Evolutionary conservation across 2,888 invertebrate genomes (phyloP).

Genomic region (Machimus rusticus): DNA sequence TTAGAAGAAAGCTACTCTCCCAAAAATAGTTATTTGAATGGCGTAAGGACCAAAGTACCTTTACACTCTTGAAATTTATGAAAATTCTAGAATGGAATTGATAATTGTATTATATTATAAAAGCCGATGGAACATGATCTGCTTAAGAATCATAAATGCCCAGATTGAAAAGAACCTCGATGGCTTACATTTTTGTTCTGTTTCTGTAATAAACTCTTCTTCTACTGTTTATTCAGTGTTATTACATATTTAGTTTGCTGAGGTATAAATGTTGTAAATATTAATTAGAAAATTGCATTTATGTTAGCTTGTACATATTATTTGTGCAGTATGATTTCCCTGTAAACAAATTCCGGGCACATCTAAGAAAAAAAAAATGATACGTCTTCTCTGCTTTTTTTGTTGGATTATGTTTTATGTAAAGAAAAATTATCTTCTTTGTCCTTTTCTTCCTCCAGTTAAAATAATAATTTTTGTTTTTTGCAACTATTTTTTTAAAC

Average conservation of each 20-base stretch:
- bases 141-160: neutral
- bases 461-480: conserved; percentile 6
- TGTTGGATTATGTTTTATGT: neutral
- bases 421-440: neutral
- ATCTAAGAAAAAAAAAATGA: neutral
- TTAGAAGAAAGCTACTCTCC: neutral
- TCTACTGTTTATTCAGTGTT: neutral
- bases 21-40: neutral
- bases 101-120: neutral
- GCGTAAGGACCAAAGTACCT: neutral
- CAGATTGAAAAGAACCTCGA: neutral
- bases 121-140: neutral
- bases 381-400: neutral
- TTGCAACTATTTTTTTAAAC: neutral
- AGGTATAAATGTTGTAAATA: neutral
- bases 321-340: neutral
- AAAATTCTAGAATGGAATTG: neutral
- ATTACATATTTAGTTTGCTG: neutral
- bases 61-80: neutral
- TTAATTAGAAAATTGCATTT: neutral
- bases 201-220: neutral
- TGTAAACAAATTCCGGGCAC: neutral
- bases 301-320: neutral
- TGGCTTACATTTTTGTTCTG: neutral
- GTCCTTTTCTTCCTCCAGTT: neutral